phyloP scores from a whole-genome alignment of 2,113 vertebrate species.

The Psilopsiagon aymara region DNA sequence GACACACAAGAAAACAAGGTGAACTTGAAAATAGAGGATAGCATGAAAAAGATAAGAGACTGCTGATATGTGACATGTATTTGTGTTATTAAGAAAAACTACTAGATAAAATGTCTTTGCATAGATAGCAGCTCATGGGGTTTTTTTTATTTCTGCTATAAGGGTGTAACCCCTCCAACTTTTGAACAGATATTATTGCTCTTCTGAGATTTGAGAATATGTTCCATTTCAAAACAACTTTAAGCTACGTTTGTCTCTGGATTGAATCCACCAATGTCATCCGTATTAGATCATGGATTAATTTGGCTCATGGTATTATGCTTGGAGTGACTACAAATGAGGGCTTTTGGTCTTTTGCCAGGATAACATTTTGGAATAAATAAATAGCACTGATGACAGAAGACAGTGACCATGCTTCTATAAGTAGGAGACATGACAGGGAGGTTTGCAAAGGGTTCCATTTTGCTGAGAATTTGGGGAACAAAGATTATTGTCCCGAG shows the following conservation, averaged over 20 bases:
- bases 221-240: slow-evolving; percentile 30
- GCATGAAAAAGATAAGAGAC: not conserved
- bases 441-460: not conserved
- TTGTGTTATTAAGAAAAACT: not conserved
- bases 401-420: not conserved
- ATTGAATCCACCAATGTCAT: slow-evolving; percentile 43
- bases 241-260: slow-evolving; percentile 30
- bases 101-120: not conserved
- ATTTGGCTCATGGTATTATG: slow-evolving; percentile 9
- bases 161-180: not conserved
- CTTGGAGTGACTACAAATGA: slow-evolving; percentile 38
- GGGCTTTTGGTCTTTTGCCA: not conserved
- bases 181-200: slow-evolving; percentile 18
- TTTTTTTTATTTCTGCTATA: not conserved
- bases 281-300: slow-evolving; percentile 54
- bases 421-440: not conserved
- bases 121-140: not conserved
- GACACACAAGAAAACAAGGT: not conserved
- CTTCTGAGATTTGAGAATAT: slow-evolving; percentile 13
- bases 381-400: not conserved
- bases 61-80: not conserved
- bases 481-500: not conserved
- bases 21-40: not conserved
- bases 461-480: not conserved
- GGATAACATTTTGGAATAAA: not conserved